Conservation (phyloP, 2,797 vertebrate species). For the Trichosurus vulpecula region DNA sequence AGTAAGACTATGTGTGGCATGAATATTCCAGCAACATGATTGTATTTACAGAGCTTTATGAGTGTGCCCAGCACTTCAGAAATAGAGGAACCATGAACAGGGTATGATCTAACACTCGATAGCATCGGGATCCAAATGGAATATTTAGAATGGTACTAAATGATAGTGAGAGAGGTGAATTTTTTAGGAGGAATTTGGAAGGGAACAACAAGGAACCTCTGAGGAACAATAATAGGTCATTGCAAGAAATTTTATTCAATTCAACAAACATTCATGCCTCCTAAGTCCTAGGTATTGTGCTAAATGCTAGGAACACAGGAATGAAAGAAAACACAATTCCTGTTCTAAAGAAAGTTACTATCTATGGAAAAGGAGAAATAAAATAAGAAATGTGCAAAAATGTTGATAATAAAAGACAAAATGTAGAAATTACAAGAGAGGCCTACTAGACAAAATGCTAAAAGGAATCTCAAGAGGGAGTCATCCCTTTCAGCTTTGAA, state of each 20-base stretch:
- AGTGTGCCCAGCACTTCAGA: background rate
- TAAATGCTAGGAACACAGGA: background rate
- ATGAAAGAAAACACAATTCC: background rate
- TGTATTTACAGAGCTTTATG: conserved; percentile 9
- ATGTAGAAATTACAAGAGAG: background rate
- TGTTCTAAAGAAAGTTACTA: background rate
- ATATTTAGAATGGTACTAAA: background rate
- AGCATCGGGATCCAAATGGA: background rate
- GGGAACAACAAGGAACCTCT: background rate
- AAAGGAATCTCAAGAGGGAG: background rate
- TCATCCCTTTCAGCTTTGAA: background rate
- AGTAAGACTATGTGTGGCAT: background rate
- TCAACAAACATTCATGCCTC: background rate
- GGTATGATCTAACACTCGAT: background rate
- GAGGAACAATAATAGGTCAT: background rate
- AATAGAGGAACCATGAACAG: background rate
- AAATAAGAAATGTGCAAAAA: background rate
- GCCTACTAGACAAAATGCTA: background rate
- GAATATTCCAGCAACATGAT: background rate
- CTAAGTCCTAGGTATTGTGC: background rate
- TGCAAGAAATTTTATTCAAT: background rate
- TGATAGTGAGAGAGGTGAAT: background rate
- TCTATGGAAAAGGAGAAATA: background rate
- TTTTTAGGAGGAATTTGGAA: background rate
- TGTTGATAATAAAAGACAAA: background rate